Conservation (phyloP, 2,113 vertebrate species). For the Mastomys coucha region DNA sequence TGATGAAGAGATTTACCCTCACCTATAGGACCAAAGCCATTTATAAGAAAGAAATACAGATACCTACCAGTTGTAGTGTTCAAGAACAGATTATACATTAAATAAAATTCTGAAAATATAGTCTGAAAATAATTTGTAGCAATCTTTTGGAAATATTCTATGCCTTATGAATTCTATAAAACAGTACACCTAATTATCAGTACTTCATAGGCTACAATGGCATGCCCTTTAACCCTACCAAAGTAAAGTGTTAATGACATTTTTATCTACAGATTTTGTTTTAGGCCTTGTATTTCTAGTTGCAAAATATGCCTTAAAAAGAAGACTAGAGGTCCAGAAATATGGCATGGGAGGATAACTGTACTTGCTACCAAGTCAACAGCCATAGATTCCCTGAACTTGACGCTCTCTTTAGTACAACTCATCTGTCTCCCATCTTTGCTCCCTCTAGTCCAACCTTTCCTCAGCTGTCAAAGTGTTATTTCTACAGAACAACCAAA, state of each 20-base stretch:
- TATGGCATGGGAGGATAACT: not conserved
- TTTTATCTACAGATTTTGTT: constrained; percentile 4
- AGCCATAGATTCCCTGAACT: not conserved
- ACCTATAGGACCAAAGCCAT: not conserved
- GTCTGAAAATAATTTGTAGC: constrained; percentile 23
- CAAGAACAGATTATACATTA: not conserved
- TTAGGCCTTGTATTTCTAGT: not conserved
- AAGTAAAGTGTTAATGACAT: not conserved
- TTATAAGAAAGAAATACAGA: constrained; percentile 23
- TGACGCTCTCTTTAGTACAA: not conserved
- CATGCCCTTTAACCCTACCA: not conserved
- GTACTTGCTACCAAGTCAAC: not conserved
- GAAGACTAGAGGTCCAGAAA: not conserved
- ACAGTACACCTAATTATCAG: not conserved
- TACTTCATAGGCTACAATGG: not conserved
- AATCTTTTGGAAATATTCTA: constrained; percentile 33
- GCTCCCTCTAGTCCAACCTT: not conserved
- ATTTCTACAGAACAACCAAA: not conserved
- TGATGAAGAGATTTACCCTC: not conserved
- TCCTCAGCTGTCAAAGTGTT: not conserved
- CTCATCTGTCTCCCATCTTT: not conserved
- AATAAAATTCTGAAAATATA: not conserved
- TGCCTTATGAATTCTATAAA: constrained; percentile 19
- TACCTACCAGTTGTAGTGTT: not conserved
- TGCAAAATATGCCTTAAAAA: constrained; percentile 17